Evolutionary conservation across 2,113 vertebrate species (phyloP).

Genomic region (Zootoca vivipara): DNA sequence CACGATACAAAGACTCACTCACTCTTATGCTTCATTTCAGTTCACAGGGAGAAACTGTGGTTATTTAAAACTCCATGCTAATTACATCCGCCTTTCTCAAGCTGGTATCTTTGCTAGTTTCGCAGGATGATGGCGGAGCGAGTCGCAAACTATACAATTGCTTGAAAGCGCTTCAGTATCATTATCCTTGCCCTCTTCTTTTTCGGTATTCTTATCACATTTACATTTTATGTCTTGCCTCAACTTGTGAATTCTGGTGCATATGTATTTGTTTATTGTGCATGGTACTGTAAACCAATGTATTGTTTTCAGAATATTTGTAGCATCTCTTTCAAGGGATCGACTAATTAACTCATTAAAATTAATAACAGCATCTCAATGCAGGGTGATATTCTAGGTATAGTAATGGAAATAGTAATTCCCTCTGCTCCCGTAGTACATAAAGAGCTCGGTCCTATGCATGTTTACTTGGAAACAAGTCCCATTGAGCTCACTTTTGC

Average conservation of each 20-base stretch:
- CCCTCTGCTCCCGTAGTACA: background rate
- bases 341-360: constrained; percentile 15
- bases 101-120: background rate
- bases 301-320: background rate
- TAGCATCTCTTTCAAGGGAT: constrained; percentile 14
- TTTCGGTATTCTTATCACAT: constrained; percentile 7
- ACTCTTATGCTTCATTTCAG: background rate
- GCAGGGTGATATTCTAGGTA: background rate
- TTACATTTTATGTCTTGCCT: background rate
- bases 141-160: background rate
- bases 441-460: background rate
- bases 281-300: background rate
- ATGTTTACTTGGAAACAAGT: background rate
- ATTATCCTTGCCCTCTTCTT: background rate
- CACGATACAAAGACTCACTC: background rate
- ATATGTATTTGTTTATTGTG: constrained; percentile 21
- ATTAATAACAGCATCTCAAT: background rate
- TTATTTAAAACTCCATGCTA: background rate
- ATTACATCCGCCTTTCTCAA: background rate
- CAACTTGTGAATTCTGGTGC: background rate
- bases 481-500: no score
- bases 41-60: background rate
- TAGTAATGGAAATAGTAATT: background rate
- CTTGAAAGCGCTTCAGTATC: background rate
- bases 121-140: background rate